phyloP scores from a whole-genome alignment of 2,888 invertebrate genomes.

The Lithodes maja region DNA sequence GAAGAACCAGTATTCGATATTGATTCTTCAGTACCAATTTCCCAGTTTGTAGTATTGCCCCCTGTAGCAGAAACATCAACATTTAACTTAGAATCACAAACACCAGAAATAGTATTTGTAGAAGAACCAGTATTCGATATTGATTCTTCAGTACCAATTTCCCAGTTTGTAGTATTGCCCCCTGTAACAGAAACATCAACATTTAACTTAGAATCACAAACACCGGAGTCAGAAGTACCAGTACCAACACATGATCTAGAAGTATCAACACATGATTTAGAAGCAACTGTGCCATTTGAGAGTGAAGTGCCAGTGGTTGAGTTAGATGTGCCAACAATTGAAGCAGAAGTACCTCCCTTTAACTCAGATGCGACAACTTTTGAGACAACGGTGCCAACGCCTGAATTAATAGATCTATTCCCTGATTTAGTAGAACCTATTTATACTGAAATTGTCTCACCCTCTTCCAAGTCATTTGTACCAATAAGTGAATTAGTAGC shows the following conservation, averaged over 20 bases:
- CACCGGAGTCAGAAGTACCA: neutral
- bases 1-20: slow-evolving; percentile 3
- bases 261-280: no score
- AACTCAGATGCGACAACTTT: neutral
- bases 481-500: slow-evolving; percentile 1
- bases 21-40: no score
- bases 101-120: no score
- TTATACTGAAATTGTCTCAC: neutral
- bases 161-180: neutral
- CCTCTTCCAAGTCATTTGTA: neutral
- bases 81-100: no score
- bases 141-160: neutral
- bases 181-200: neutral
- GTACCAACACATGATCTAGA: neutral
- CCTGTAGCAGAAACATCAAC: neutral
- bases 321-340: neutral
- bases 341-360: neutral
- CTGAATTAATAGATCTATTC: neutral
- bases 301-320: neutral
- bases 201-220: neutral
- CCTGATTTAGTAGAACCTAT: neutral
- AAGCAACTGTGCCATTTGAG: neutral
- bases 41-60: neutral
- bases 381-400: neutral
- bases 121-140: slow-evolving; percentile 3